phyloP scores from a whole-genome alignment of 2,797 vertebrate species.

The Bufotes viridis region DNA sequence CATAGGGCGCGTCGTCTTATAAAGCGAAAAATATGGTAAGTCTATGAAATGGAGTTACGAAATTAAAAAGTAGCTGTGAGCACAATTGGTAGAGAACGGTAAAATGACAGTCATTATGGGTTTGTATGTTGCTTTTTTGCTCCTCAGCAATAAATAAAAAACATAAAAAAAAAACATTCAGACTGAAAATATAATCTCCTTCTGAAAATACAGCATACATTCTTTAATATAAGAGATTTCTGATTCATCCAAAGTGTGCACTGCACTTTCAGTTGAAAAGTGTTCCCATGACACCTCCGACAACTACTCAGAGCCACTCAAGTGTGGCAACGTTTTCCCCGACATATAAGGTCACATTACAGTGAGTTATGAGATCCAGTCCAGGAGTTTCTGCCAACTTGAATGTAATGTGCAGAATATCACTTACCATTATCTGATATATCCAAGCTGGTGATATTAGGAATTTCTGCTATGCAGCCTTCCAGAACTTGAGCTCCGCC shows the following conservation, averaged over 20 bases:
- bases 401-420: constrained; percentile 21
- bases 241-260: not conserved
- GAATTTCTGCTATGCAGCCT: constrained; percentile 96
- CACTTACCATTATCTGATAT: constrained; percentile 95
- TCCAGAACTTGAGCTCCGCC: constrained; percentile 97
- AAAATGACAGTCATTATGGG: not conserved
- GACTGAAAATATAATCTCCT: too few species aligned
- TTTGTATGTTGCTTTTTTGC: not conserved
- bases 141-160: too few species aligned
- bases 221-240: not conserved
- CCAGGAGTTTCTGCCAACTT: not conserved
- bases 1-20: too few species aligned
- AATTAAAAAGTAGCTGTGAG: too few species aligned
- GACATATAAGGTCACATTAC: constrained; percentile 22
- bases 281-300: not conserved
- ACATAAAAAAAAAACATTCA: too few species aligned
- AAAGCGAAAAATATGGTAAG: too few species aligned
- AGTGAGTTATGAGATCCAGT: not conserved
- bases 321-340: not conserved
- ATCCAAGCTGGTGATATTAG: constrained; percentile 94
- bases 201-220: not conserved
- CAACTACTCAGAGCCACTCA: not conserved
- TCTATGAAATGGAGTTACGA: too few species aligned
- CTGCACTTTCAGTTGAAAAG: not conserved
- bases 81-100: not conserved